phyloP scores from a whole-genome alignment of 2,888 invertebrate genomes.

The Mesorhabditis belari region DNA sequence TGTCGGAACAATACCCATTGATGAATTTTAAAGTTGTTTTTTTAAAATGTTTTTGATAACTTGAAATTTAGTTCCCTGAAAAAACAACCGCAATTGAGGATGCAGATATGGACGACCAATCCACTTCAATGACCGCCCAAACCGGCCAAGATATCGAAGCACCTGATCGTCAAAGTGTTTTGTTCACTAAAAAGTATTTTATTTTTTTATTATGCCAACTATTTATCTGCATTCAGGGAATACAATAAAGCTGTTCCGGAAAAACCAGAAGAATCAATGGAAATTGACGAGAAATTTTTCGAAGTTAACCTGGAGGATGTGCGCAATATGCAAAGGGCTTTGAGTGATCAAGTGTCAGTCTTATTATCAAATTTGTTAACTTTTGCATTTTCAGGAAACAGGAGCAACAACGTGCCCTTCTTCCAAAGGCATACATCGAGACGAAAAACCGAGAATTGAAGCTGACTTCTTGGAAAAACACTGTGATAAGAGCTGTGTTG shows the following conservation, averaged over 20 bases:
- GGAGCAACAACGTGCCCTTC: constrained; percentile 25
- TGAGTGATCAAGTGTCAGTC: constrained; percentile 26
- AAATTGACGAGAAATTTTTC: constrained; percentile 31
- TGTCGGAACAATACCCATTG: no score
- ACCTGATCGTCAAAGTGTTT: neutral
- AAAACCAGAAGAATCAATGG: constrained; percentile 2
- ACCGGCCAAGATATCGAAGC: neutral
- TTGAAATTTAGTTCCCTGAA: neutral
- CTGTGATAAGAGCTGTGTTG: constrained; percentile 32
- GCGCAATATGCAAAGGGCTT: constrained; percentile 22
- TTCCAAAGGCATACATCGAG: constrained; percentile 22
- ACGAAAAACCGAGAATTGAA: constrained; percentile 34
- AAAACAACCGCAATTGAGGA: neutral
- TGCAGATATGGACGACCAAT: neutral
- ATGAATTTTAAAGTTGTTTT: neutral
- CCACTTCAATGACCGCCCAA: neutral
- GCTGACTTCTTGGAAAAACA: constrained; percentile 29
- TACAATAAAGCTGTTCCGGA: no score
- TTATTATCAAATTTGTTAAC: neutral
- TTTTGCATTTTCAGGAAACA: constrained; percentile 15
- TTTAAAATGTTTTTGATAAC: neutral
- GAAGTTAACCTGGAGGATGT: constrained; percentile 33
- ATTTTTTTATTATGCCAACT: neutral
- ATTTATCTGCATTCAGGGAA: neutral
- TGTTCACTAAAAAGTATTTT: neutral